phyloP scores from a whole-genome alignment of 2,797 vertebrate species.

The Parauchenoglanis ngamensis region DNA sequence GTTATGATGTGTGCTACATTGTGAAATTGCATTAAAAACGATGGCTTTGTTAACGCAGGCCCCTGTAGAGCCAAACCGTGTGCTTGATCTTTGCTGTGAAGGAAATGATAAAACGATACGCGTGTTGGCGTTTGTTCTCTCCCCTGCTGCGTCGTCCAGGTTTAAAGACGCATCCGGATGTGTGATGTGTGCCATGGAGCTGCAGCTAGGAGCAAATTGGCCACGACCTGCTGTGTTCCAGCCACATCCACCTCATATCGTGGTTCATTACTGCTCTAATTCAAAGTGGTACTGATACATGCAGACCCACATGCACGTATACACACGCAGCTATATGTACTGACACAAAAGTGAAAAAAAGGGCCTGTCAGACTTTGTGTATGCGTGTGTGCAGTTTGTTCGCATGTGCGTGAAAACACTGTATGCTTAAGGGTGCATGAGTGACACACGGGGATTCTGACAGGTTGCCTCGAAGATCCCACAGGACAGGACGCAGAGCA shows the following conservation, averaged over 20 bases:
- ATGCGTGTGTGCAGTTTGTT: constrained; percentile 3
- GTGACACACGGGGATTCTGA: constrained; percentile 67
- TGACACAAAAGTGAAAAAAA: neutral
- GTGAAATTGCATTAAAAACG: constrained; percentile 31
- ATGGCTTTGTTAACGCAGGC: constrained; percentile 29
- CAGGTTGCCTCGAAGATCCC: constrained; percentile 67
- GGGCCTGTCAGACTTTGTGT: constrained; percentile 6
- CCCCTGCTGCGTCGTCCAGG: constrained; percentile 37
- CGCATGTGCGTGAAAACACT: constrained; percentile 1
- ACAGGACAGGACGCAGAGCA: constrained; percentile 62
- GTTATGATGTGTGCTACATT: constrained; percentile 15
- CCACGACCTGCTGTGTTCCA: constrained; percentile 43
- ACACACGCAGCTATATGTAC: constrained; percentile 36
- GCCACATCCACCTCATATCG: constrained; percentile 47
- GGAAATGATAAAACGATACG: constrained; percentile 46
- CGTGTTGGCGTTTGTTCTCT: constrained; percentile 34
- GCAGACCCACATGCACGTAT: constrained; percentile 18
- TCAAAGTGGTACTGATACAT: constrained; percentile 42
- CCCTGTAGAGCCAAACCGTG: constrained; percentile 35
- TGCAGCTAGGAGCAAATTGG: constrained; percentile 46
- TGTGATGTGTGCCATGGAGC: constrained; percentile 40
- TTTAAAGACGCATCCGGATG: constrained; percentile 42
- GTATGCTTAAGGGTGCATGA: constrained; percentile 60
- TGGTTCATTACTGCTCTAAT: constrained; percentile 53
- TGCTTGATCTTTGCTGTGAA: constrained; percentile 50